These are phyloP conservation scores for Eidolon dupreanum DNA, from an alignment of 2,797 vertebrate genomes.

Conservation along the genomic window DNA sequence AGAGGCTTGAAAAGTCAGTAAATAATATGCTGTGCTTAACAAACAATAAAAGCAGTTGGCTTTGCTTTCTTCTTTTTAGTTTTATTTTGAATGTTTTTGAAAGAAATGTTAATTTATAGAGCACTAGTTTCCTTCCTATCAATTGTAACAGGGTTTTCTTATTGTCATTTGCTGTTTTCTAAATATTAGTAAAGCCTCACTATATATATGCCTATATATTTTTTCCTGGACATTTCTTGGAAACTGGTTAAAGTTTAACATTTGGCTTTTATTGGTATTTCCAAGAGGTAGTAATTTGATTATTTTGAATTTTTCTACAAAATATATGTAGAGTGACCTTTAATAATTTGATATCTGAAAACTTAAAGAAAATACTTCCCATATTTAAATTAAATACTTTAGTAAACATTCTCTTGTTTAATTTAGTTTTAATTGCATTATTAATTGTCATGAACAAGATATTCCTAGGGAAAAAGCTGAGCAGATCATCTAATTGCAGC, in stretches of 20 bases:
- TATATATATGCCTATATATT: not conserved
- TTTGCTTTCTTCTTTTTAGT: slow-evolving; percentile 46
- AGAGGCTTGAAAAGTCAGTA: slow-evolving; percentile 32
- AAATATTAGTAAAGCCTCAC: not conserved
- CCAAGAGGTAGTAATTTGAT: not conserved
- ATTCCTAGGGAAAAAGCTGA: slow-evolving; percentile 54
- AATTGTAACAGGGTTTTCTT: not conserved
- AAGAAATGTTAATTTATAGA: slow-evolving; percentile 42
- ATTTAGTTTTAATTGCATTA: slow-evolving; percentile 70
- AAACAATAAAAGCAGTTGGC: slow-evolving; percentile 11
- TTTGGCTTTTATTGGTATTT: not conserved
- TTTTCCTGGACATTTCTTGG: not conserved
- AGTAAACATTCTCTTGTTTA: slow-evolving; percentile 43
- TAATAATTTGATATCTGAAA: slow-evolving; percentile 52
- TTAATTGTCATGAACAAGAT: slow-evolving; percentile 50
- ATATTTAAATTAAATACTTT: slow-evolving; percentile 69
- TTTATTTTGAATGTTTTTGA: slow-evolving; percentile 57
- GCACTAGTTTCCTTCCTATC: slow-evolving; percentile 7
- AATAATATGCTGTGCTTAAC: slow-evolving; percentile 49
- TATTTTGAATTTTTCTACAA: slow-evolving; percentile 34
- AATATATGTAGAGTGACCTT: not conserved
- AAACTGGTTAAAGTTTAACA: not conserved
- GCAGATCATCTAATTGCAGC: slow-evolving; percentile 58
- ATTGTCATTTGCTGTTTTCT: not conserved
- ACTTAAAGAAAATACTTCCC: slow-evolving; percentile 35